phyloP scores from a whole-genome alignment of 2,797 vertebrate species.

The Danio kyathit region DNA sequence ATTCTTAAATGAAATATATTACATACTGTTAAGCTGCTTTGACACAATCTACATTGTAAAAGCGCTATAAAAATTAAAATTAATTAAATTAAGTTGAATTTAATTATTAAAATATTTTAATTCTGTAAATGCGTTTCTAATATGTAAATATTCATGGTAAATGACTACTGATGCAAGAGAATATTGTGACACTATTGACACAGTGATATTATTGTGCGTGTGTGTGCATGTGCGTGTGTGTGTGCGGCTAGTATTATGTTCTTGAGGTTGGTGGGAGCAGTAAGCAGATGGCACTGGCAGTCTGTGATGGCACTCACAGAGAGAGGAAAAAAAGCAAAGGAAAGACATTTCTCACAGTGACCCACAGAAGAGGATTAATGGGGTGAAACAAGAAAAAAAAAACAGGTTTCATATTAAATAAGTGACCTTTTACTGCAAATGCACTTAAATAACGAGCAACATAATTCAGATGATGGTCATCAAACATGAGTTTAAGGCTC shows the following conservation, averaged over 20 bases:
- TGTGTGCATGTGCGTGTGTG: no score
- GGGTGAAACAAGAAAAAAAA: neutral
- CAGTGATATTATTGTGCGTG: no score
- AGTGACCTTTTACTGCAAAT: neutral
- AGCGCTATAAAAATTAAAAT: no score
- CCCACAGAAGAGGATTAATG: conserved; percentile 13
- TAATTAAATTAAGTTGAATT: no score
- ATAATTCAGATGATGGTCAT: neutral
- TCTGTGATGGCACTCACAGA: conserved; percentile 76
- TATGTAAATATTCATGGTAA: no score
- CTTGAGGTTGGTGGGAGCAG: conserved; percentile 72
- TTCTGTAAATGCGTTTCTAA: no score
- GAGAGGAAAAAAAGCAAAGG: conserved; percentile 35
- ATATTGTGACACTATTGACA: no score
- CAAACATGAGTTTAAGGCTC: neutral
- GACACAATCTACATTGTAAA: no score
- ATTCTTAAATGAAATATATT: no score
- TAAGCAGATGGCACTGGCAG: conserved; percentile 85
- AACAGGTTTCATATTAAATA: conserved; percentile 9
- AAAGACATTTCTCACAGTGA: conserved; percentile 46
- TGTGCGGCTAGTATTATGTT: conserved; percentile 59
- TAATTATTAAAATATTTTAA: no score
- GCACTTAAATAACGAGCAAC: neutral
- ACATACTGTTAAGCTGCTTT: no score
- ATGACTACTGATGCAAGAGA: no score